These are phyloP conservation scores for Meloe dianella DNA, from an alignment of 2,888 invertebrate species.

Conservation along the genomic window DNA sequence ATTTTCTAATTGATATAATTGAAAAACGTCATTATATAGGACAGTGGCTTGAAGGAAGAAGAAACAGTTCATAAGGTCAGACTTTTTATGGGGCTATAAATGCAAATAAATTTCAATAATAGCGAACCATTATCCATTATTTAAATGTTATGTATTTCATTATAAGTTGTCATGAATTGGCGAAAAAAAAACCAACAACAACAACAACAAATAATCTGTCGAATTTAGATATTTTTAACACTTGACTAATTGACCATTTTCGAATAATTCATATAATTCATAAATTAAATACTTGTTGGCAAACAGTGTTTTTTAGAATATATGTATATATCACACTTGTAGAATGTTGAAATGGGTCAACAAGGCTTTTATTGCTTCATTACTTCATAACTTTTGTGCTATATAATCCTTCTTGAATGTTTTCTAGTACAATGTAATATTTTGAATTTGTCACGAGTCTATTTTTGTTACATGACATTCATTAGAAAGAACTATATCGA, in stretches of 20 bases:
- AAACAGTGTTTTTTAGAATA: background rate
- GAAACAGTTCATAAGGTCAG: background rate
- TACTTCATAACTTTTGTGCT: background rate
- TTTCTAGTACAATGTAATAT: background rate
- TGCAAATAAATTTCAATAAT: constrained; percentile 4
- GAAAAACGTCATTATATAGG: background rate
- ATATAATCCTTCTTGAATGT: background rate
- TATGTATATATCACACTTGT: background rate
- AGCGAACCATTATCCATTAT: too few relatives aligned
- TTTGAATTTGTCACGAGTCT: background rate
- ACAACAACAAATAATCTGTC: background rate
- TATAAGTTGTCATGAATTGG: too few relatives aligned
- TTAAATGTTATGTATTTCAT: too few relatives aligned
- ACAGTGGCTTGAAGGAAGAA: background rate
- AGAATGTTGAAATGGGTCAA: constrained; percentile 1
- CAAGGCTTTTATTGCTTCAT: constrained; percentile 4
- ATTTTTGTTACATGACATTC: constrained; percentile 5
- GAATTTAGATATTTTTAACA: background rate
- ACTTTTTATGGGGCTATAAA: background rate
- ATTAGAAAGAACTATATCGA: background rate
- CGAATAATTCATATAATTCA: background rate
- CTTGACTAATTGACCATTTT: background rate
- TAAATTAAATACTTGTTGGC: background rate
- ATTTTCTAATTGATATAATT: background rate
- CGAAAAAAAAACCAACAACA: background rate